phyloP scores from a whole-genome alignment of 1,140 invertebrate genomes.

The Trypoxylus dichotomus region DNA sequence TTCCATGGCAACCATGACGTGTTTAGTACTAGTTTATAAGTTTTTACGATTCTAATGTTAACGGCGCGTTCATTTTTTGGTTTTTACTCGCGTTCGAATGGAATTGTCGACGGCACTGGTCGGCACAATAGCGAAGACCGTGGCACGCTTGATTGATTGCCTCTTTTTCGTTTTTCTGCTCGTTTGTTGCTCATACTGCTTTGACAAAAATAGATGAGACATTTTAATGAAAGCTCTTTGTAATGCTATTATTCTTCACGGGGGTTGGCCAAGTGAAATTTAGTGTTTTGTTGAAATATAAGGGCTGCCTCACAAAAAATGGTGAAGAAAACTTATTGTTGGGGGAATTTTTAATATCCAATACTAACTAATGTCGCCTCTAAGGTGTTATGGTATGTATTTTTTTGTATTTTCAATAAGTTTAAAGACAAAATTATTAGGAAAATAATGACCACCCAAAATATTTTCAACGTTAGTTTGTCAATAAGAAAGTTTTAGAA shows the following conservation, averaged over 20 bases:
- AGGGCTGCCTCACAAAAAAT: background rate
- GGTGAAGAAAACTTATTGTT: background rate
- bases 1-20: constrained; percentile 20
- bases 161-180: background rate
- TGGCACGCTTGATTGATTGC: background rate
- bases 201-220: background rate
- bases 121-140: background rate
- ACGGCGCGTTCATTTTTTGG: background rate
- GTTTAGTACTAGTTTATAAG: constrained; percentile 4
- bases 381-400: constrained; percentile 7
- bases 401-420: background rate
- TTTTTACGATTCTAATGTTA: background rate
- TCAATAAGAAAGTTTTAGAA: too few relatives aligned
- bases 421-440: background rate
- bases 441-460: too few relatives aligned
- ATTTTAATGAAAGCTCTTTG: background rate
- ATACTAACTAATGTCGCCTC: background rate
- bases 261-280: background rate
- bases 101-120: background rate
- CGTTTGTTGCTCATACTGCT: background rate
- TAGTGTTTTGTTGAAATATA: background rate
- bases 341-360: background rate
- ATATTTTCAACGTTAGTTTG: too few relatives aligned
- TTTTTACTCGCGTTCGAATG: background rate
- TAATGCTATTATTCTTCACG: background rate